phyloP scores from a whole-genome alignment of 2,888 invertebrate genomes.

The Galerucella nymphaeae region DNA sequence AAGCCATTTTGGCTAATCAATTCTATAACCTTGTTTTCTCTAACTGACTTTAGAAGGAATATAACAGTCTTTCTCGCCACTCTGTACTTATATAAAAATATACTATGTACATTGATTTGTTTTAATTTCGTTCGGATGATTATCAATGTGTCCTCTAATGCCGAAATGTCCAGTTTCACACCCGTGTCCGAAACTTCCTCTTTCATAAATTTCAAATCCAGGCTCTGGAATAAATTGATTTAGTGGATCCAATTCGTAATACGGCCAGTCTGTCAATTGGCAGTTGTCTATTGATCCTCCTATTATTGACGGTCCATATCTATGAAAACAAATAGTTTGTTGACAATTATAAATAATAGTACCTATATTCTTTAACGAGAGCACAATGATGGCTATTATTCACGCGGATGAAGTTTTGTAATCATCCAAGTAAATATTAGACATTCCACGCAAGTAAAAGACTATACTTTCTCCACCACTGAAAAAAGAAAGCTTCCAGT shows the following conservation, averaged over 20 bases:
- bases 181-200: conserved; percentile 85
- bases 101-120: conserved; percentile 5
- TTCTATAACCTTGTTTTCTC: too few relatives aligned
- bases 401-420: too few relatives aligned
- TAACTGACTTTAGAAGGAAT: too few relatives aligned
- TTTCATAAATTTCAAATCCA: conserved; percentile 80
- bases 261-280: conserved; percentile 79
- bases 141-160: conserved; percentile 56
- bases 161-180: conserved; percentile 76
- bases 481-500: too few relatives aligned
- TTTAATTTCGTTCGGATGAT: conserved; percentile 54
- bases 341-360: too few relatives aligned
- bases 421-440: too few relatives aligned
- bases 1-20: too few relatives aligned
- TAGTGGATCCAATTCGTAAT: conserved; percentile 72
- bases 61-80: background rate
- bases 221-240: conserved; percentile 71
- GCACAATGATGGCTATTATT: too few relatives aligned
- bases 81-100: background rate
- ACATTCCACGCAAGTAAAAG: too few relatives aligned
- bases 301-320: conserved; percentile 75
- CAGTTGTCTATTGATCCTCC: conserved; percentile 80
- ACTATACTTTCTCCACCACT: too few relatives aligned
- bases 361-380: too few relatives aligned
- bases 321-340: conserved; percentile 53